A percentile compares a stretch with the other conserved stretches of the same genome.
phyloP scores from a whole-genome alignment of 1,140 invertebrate species.

The Zaprionus tsacasi region DNA sequence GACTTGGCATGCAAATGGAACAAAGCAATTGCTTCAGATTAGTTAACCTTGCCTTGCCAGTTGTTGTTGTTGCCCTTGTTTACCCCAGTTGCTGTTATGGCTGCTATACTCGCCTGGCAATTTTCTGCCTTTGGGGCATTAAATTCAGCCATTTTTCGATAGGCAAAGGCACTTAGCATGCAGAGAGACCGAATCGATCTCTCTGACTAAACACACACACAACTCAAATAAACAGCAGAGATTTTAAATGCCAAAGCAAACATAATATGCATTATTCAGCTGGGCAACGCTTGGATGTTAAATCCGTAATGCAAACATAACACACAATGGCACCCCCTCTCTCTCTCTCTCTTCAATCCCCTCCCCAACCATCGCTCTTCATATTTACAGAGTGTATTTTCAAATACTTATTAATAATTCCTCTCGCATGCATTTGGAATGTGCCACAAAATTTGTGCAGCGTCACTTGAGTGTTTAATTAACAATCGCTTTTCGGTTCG shows the following conservation, averaged over 20 bases:
- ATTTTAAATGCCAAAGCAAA: constrained; percentile 6
- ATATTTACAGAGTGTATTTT: constrained; percentile 15
- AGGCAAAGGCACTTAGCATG: neutral
- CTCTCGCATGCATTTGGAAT: constrained; percentile 34
- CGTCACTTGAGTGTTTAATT: constrained; percentile 60
- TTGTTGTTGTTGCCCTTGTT: constrained; percentile 34
- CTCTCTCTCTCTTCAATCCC: no score
- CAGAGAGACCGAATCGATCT: neutral
- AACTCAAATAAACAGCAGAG: constrained; percentile 7
- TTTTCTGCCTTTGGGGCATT: neutral
- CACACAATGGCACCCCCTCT: constrained; percentile 1
- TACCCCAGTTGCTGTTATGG: constrained; percentile 1
- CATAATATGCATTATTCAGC: constrained; percentile 56
- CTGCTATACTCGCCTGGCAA: constrained; percentile 16
- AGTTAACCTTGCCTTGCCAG: constrained; percentile 37
- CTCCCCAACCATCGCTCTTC: neutral
- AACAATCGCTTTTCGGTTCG: constrained; percentile 31
- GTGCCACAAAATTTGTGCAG: constrained; percentile 39
- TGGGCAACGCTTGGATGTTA: constrained; percentile 20
- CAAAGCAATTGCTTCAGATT: constrained; percentile 71
- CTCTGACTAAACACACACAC: constrained; percentile 1
- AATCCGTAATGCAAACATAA: constrained; percentile 44
- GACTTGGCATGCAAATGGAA: constrained; percentile 50
- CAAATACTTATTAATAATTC: constrained; percentile 40
- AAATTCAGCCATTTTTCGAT: neutral